Evolutionary conservation across 2,888 invertebrate species (phyloP).

Genomic region (Catocala fraxini): DNA sequence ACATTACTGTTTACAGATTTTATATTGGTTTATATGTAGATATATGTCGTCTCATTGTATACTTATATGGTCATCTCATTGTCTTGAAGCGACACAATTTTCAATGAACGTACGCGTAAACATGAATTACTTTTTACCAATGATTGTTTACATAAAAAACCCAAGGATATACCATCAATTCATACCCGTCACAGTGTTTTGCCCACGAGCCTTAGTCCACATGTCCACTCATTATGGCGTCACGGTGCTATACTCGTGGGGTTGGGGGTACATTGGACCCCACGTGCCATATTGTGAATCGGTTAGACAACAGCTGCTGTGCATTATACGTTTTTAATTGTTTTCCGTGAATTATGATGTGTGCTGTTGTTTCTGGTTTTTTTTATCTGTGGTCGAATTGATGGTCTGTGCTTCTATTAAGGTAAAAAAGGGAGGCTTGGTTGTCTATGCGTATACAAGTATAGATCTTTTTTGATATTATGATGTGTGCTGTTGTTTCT

Average conservation of each 20-base stretch:
- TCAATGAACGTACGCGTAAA: no score
- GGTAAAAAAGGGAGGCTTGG: not conserved
- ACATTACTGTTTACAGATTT: no score
- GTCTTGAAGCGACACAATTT: no score
- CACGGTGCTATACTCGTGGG: constrained; percentile 42
- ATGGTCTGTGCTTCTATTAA: not conserved
- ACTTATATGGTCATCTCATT: no score
- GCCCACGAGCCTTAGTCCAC: constrained; percentile 35
- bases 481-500: constrained; percentile 14
- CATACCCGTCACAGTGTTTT: constrained; percentile 11
- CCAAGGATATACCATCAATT: not conserved
- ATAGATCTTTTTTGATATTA: constrained; percentile 37
- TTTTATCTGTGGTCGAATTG: constrained; percentile 1
- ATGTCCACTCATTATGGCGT: constrained; percentile 50
- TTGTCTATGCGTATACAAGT: no score
- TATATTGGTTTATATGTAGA: no score
- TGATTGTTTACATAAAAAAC: not conserved
- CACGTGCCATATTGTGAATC: constrained; percentile 71
- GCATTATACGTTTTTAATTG: constrained; percentile 65
- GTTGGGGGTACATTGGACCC: constrained; percentile 27
- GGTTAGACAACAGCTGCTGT: constrained; percentile 63
- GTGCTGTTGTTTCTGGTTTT: not conserved
- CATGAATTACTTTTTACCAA: no score
- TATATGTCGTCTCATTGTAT: no score
- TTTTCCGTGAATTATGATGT: constrained; percentile 61